A percentile compares a stretch with the other conserved stretches of the same genome.
Evolutionary conservation across 2,888 invertebrate genomes (phyloP).

Genomic region (Macrophya annulata): DNA sequence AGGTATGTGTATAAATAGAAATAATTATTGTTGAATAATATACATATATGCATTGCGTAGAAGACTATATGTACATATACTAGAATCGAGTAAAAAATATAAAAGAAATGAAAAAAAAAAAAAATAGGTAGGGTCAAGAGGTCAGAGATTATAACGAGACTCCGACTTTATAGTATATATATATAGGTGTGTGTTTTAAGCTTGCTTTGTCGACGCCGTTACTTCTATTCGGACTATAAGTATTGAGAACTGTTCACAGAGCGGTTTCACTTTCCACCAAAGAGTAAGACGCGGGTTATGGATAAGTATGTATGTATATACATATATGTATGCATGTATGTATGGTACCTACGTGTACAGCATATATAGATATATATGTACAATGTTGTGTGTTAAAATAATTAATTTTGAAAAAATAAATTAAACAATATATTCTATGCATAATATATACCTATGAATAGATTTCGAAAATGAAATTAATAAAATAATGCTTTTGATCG

Average conservation of each 20-base stretch:
- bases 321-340: not conserved
- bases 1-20: too few species aligned
- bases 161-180: not conserved
- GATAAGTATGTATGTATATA: not conserved
- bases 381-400: not conserved
- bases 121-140: not conserved
- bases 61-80: too few species aligned
- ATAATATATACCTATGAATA: not conserved
- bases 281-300: not conserved
- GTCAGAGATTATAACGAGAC: not conserved
- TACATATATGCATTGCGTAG: too few species aligned
- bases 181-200: not conserved
- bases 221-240: not conserved
- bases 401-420: not conserved
- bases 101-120: not conserved
- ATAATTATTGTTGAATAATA: too few species aligned
- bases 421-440: not conserved
- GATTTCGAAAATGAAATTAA: not conserved
- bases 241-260: not conserved
- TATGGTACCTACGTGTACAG: not conserved
- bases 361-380: too few species aligned
- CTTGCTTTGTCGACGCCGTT: not conserved
- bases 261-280: slow-evolving; percentile 60
- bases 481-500: not conserved
- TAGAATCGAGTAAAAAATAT: not conserved